Conservation (phyloP, 92 coral and sea anemone species). For the Blastomussa wellsi region DNA sequence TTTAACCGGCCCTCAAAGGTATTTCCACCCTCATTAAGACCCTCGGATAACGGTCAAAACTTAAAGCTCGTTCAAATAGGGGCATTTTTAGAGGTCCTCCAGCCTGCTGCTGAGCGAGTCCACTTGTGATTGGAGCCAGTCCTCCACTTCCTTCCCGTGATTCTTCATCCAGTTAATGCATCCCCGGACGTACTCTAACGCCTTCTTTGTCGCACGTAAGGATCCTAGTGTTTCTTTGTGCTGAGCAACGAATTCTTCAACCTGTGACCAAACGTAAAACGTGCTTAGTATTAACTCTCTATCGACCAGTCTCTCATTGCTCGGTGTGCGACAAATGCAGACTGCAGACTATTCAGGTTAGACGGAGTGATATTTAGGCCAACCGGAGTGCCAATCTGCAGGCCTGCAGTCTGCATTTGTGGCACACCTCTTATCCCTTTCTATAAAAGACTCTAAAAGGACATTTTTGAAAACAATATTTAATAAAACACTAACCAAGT, state of each 20-base stretch:
- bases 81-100: slow-evolving; percentile 24
- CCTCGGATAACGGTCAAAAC: neutral
- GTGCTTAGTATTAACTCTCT: neutral
- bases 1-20: no score
- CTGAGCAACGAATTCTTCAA: slow-evolving; percentile 73
- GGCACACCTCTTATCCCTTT: no score
- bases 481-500: no score
- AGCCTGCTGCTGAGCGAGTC: slow-evolving; percentile 40
- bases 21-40: no score
- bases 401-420: no score
- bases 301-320: no score
- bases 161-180: slow-evolving; percentile 92
- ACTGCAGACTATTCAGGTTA: no score
- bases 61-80: neutral
- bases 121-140: slow-evolving; percentile 76
- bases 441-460: no score
- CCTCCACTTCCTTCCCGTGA: slow-evolving; percentile 66
- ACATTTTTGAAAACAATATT: no score
- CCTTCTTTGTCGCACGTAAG: slow-evolving; percentile 86
- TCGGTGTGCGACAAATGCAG: no score
- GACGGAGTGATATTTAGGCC: no score
- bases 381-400: no score
- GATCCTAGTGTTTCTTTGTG: slow-evolving; percentile 70
- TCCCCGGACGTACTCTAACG: slow-evolving; percentile 78
- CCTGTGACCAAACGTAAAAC: slow-evolving; percentile 44